Evolutionary conservation across 2,797 vertebrate genomes (phyloP), one percentile per base, ranked within the genome.

Genomic region (Sebastes kiyomatsui): DNA sequence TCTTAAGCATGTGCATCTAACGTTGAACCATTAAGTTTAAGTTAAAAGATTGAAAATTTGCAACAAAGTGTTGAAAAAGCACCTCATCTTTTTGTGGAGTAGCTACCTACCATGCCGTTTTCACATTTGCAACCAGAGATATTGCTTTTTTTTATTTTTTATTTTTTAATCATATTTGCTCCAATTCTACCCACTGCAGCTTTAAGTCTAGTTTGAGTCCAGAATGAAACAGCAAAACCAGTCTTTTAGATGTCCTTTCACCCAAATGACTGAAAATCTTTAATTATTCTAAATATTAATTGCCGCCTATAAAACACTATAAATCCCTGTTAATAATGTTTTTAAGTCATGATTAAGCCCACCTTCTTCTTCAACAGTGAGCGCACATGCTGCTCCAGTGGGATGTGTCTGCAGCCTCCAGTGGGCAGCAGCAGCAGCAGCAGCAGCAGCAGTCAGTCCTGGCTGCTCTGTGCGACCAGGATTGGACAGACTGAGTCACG

Each of bases 401-500:
- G 54, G 58, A 38, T 79, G 58, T 67, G 79, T 8, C 13, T 14
- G 72, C 27, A 67, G 75, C 72, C 35, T 18, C 23, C 79, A 42
- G 77, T 28, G 77, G 67, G 86, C 79, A 67, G 68, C 46, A 20
- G 42, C 14, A 16, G 38, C 30, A 9, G 77, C 35, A 38, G 78
- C 85, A 61, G 80, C 67, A 52, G 82, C 82, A 38, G 83, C 86
- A 88, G 93, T 91, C 49, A 33, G 64, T 88, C 86, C 79, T 76
- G 38, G 38, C 38, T 42, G 84, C 18, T 75, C 71, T 62, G 52
- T 38, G 25, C 46, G 67, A 20, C 73, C 82, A 9, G 88, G 94
- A 96, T 96, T 96, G 95, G 95, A 83, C 92, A 22, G 85, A 84
- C 77, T 1, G 6, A 87, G 93, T 96, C 94, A 96, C 96, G 95